These are phyloP conservation scores for Perca fluviatilis DNA, from an alignment of 2,113 vertebrate species.

Conservation along the genomic window DNA sequence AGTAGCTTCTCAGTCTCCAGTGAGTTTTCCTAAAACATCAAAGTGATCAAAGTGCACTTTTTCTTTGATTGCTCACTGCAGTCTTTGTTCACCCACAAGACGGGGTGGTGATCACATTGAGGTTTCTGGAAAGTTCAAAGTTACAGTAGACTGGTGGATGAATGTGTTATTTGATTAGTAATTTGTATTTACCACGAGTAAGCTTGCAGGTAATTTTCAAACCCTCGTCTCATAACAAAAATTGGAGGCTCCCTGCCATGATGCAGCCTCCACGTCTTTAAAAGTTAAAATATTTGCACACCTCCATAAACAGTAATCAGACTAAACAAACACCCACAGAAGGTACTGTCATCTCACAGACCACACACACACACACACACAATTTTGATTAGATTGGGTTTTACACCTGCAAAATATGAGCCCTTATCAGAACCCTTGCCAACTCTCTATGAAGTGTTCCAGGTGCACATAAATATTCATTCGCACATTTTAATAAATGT, in stretches of 20 bases:
- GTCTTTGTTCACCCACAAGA: slow-evolving; percentile 23
- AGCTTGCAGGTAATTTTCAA: not conserved
- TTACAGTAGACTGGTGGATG: not conserved
- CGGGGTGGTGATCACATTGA: not conserved
- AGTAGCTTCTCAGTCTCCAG: not conserved
- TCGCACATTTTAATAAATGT: not conserved
- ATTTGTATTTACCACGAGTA: not conserved
- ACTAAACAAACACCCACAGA: slow-evolving; percentile 34
- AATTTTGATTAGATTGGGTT: not conserved
- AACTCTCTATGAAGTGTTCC: not conserved
- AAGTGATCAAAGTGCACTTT: slow-evolving; percentile 21
- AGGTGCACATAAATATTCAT: slow-evolving; percentile 6
- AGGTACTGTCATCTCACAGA: not conserved
- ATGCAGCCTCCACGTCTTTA: not conserved
- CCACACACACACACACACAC: not conserved
- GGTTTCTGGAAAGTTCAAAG: slow-evolving; percentile 4
- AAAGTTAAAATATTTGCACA: slow-evolving; percentile 44
- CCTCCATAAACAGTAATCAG: slow-evolving; percentile 22
- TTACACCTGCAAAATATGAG: not conserved
- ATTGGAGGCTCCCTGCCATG: not conserved
- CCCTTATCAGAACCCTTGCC: not conserved
- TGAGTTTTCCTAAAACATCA: slow-evolving; percentile 27
- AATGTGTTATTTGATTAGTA: not conserved
- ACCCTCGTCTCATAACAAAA: not conserved
- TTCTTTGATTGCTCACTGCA: slow-evolving; percentile 2